Base-by-base conservation (phyloP, 2,888 invertebrate species). In the Ptychoptera contaminata region DNA sequence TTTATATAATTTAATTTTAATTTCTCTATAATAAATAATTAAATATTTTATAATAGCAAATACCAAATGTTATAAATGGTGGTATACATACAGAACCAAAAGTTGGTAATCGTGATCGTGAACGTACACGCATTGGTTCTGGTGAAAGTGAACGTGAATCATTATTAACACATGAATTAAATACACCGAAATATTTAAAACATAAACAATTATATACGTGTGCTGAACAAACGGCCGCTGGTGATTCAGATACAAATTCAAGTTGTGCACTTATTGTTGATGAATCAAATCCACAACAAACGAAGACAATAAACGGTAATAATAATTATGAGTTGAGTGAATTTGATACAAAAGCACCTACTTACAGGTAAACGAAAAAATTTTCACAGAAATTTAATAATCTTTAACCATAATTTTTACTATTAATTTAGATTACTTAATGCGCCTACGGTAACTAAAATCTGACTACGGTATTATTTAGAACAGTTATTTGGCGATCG, bases 311-410 rank as follows among this genome's bases (percentile, higher is more conserved):
- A 48, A 81, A 80, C 63, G 79, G 80, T 43, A 82, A 82, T 65
- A 82, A 82, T 63, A 82, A 81, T 59, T 82, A 82, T 64, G 83
- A 84, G 63, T 74, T 82, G 74, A 73, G 80, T 42, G 83, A 84
- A 64, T 72, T 82, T 56, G 77, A 71, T 58, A 48, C 52, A 39
- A 50, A 50, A 45, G 49, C 50, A 45, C 53, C 54, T 49, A 52
- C 51, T 34, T 54, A 53, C 53, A 54, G 54, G 54, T 54, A 52
- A 35, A 38, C 29, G 14, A 12, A 30, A 12, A 30, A 12, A 35
- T 35, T 7, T 30, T 30, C 14, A 40, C 29, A n/a, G 14, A 30
- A 40, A 40, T 30, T 40, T 12, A 30, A 10, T 40, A 36, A 12
- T 12, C 14, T 12, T 8, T 11, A 35, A 35, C 8, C 8, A 11